Base-by-base conservation (phyloP, 2,113 vertebrate species). In the Archilochus colubris region DNA sequence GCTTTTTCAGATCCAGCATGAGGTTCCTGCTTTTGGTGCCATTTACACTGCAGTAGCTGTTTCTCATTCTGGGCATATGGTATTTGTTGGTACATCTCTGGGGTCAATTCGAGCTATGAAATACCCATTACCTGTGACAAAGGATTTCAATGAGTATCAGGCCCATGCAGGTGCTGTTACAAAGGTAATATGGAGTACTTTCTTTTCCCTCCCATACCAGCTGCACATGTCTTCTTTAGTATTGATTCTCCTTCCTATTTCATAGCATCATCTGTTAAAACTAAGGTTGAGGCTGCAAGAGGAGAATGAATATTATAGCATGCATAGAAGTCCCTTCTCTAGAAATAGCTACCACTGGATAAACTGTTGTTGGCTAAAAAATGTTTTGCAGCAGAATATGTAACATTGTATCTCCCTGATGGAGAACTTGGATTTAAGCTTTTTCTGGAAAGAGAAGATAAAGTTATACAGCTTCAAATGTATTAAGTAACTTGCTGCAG, bases 141-240 rank as follows among this genome's bases (percentile, higher is more conserved):
- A 96, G 81, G 98, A 99, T 67, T 99, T 98, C 98, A 97, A 97
- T 0, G 98, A 98, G 81, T 99, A 99, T 95, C 98, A 98, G 95
- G 99, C 98, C 64, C 99, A 99, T 68, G 97, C 98, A 38, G 98
- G 97, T n/a, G 97, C 99, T n/a, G 63, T 99, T 85, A 99, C 98
- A 73, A 99, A 98, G 98, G 99, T 99, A 93, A 97, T 80, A 57
- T 4, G 33, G 43, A 46, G 3, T 70, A 31, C 43, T 76, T 66
- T 82, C 43, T 77, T 81, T 73, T 80, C 46, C 14, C 21, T 72
- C 24, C 5, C 4, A 14, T 73, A 43, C 25, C 55, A 82, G 14
- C 28, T 85, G 51, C 24, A 46, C 28, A 18, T 1, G 2, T 33
- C 38, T 58, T 12, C 50, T 93, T 91, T 73, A 67, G 25, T 5